Evolutionary conservation across 2,113 vertebrate species (phyloP).

Genomic region (Oxygymnocypris stewartii): DNA sequence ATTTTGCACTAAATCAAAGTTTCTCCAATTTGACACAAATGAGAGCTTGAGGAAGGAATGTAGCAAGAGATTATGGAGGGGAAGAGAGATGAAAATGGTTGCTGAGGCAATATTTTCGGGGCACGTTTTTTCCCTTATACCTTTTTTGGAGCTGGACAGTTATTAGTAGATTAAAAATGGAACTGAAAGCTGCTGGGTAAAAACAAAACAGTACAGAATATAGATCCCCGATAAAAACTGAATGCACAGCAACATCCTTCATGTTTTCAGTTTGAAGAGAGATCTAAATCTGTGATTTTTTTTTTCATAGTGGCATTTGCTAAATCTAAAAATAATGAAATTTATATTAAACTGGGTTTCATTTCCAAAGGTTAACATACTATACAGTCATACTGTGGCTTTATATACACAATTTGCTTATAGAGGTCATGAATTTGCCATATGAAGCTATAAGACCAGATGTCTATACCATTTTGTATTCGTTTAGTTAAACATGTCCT

Average conservation of each 20-base stretch:
- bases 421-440: conserved; percentile 41
- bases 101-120: conserved; percentile 45
- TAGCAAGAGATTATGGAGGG: conserved; percentile 45
- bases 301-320: background rate
- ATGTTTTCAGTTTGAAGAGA: background rate
- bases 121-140: background rate
- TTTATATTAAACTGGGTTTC: background rate
- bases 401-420: conserved; percentile 29
- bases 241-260: background rate
- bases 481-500: conserved; percentile 40
- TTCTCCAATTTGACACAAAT: conserved; percentile 48
- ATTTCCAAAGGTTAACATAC: conserved; percentile 15
- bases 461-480: conserved; percentile 42
- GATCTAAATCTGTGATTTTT: conserved; percentile 3
- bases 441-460: conserved; percentile 40
- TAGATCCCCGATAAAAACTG: background rate
- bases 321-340: background rate
- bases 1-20: conserved; percentile 66
- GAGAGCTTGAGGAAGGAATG: conserved; percentile 47
- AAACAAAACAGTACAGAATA: conserved; percentile 2
- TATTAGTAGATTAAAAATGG: conserved; percentile 4
- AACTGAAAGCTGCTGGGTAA: conserved; percentile 15
- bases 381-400: background rate
- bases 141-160: conserved; percentile 14
- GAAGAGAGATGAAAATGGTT: conserved; percentile 51